phyloP scores from a whole-genome alignment of 1,140 invertebrate species.

The Cotesia typhae region DNA sequence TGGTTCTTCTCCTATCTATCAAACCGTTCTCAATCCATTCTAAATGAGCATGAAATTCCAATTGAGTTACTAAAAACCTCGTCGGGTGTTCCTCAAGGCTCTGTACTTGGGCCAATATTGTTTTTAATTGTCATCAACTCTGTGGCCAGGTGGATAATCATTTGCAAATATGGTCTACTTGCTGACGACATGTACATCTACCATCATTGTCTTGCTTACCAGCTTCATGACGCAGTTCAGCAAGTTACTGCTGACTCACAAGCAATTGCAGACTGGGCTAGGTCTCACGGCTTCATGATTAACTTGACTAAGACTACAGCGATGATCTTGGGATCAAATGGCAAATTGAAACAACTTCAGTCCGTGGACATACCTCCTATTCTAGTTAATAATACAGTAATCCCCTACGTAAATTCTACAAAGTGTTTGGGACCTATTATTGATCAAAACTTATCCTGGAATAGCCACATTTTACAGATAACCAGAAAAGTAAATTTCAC shows the following conservation, averaged over 20 bases:
- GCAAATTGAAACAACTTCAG: neutral
- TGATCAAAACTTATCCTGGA: constrained; percentile 22
- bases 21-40: neutral
- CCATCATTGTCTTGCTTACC: neutral
- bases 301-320: neutral
- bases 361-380: neutral
- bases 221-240: constrained; percentile 6
- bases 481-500: constrained; percentile 21
- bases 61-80: neutral
- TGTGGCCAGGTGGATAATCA: neutral
- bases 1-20: constrained; percentile 18
- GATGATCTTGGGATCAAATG: neutral
- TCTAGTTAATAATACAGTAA: neutral
- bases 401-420: neutral
- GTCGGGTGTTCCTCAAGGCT: too few relatives aligned
- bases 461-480: neutral
- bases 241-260: constrained; percentile 12
- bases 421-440: constrained; percentile 11
- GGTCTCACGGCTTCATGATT: neutral
- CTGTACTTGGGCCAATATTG: too few relatives aligned
- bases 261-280: constrained; percentile 11
- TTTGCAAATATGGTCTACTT: constrained; percentile 3
- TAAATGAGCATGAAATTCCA: neutral
- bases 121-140: constrained; percentile 22
- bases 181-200: constrained; percentile 25